phyloP scores from a whole-genome alignment of 2,113 vertebrate species.

The Vicugna pacos region DNA sequence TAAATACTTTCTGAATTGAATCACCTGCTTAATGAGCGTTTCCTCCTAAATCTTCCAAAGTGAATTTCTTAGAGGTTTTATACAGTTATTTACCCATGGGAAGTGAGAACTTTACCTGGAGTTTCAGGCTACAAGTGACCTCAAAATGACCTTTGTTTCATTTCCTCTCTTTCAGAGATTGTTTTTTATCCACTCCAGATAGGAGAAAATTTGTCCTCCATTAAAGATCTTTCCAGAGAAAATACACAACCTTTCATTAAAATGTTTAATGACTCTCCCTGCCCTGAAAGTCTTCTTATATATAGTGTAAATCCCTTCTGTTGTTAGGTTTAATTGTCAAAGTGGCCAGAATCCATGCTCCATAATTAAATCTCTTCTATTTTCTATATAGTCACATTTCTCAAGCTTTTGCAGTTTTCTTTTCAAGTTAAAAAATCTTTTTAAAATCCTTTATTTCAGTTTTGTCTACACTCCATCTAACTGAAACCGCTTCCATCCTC shows the following conservation, averaged over 20 bases:
- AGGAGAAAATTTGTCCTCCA: conserved; percentile 65
- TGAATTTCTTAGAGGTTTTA: conserved; percentile 36
- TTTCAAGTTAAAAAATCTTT: conserved; percentile 51
- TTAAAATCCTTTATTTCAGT: conserved; percentile 57
- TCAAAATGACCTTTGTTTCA: conserved; percentile 64
- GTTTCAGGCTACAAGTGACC: conserved; percentile 42
- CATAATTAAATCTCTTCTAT: conserved; percentile 61
- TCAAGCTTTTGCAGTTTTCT: conserved; percentile 50
- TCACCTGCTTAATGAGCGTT: not conserved
- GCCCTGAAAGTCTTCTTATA: conserved; percentile 58
- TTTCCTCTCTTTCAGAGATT: conserved; percentile 57
- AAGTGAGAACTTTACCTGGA: conserved; percentile 58
- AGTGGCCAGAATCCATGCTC: conserved; percentile 49
- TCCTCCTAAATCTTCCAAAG: conserved; percentile 28
- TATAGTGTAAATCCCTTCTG: conserved; percentile 53
- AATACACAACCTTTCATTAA: conserved; percentile 69
- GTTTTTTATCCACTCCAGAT: conserved; percentile 50
- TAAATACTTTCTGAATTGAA: conserved; percentile 50
- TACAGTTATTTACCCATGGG: conserved; percentile 1
- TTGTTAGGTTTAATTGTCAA: conserved; percentile 65
- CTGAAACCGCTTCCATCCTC: conserved; percentile 8
- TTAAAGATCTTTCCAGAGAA: conserved; percentile 73
- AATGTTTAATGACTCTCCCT: conserved; percentile 69
- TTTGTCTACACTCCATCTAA: conserved; percentile 49
- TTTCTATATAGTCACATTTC: conserved; percentile 17